phyloP scores from a whole-genome alignment of 1,140 invertebrate species.

The Temnothorax curvispinosus region DNA sequence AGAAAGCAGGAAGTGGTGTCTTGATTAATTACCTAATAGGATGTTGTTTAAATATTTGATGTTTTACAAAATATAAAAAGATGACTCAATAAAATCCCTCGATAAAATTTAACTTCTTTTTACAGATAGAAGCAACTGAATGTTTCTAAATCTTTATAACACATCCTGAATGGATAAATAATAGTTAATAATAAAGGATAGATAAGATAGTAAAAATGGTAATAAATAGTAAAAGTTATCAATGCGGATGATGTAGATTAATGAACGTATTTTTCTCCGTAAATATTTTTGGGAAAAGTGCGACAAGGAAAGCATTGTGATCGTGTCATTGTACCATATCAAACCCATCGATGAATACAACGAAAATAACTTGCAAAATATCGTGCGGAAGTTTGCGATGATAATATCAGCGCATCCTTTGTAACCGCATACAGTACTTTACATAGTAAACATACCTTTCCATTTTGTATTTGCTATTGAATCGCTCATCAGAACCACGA shows the following conservation, averaged over 20 bases:
- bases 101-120: background rate
- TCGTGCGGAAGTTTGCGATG: background rate
- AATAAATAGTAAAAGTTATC: background rate
- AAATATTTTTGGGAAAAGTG: background rate
- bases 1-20: background rate
- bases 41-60: background rate
- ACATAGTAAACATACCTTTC: slow-evolving; percentile 70
- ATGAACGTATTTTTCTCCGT: background rate
- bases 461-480: slow-evolving; percentile 56
- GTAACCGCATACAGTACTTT: slow-evolving; percentile 63
- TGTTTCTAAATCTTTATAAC: background rate
- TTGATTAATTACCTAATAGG: background rate
- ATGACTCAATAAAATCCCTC: background rate
- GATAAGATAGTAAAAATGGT: background rate
- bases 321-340: background rate
- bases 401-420: background rate
- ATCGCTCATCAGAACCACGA: slow-evolving; percentile 19
- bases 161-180: background rate
- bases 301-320: background rate
- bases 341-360: slow-evolving; percentile 4
- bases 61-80: background rate
- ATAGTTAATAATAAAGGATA: background rate
- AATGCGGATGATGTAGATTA: background rate
- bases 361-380: slow-evolving; percentile 34
- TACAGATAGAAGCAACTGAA: background rate